Evolutionary conservation across 1,140 invertebrate species (phyloP).

Genomic region (Drosophila littoralis): DNA sequence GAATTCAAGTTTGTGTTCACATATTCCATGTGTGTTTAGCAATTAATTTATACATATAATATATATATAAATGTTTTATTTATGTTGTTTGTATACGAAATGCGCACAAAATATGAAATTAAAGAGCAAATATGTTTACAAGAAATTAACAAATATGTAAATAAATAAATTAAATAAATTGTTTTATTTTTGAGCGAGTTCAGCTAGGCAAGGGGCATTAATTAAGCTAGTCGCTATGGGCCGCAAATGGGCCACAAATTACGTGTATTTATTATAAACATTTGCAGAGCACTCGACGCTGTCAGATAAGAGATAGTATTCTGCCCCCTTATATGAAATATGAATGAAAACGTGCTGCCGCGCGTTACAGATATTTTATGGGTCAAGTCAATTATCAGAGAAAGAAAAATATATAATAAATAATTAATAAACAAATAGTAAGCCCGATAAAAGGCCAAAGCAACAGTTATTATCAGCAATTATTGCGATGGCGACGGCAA

Average conservation of each 20-base stretch:
- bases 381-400: slow-evolving; percentile 29
- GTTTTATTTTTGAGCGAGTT: neutral
- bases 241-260: slow-evolving; percentile 15
- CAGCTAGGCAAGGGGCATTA: slow-evolving; percentile 6
- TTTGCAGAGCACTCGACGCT: slow-evolving; percentile 16
- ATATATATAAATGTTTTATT: slow-evolving; percentile 17
- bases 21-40: slow-evolving; percentile 45
- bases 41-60: slow-evolving; percentile 28
- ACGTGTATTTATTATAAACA: slow-evolving; percentile 21
- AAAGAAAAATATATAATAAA: neutral
- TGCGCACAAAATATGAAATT: slow-evolving; percentile 75
- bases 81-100: slow-evolving; percentile 51
- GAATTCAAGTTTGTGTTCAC: slow-evolving; percentile 43
- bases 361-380: slow-evolving; percentile 15
- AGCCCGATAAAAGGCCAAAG: slow-evolving; percentile 15
- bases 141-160: slow-evolving; percentile 59
- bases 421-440: neutral
- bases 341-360: slow-evolving; percentile 32
- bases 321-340: neutral
- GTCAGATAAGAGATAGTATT: slow-evolving; percentile 19
- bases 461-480: slow-evolving; percentile 19
- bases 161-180: neutral
- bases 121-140: slow-evolving; percentile 70
- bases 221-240: neutral
- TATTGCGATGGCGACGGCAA: slow-evolving; percentile 6